Evolutionary conservation across 2,888 invertebrate genomes (phyloP).

Genomic region (Bibio marci): DNA sequence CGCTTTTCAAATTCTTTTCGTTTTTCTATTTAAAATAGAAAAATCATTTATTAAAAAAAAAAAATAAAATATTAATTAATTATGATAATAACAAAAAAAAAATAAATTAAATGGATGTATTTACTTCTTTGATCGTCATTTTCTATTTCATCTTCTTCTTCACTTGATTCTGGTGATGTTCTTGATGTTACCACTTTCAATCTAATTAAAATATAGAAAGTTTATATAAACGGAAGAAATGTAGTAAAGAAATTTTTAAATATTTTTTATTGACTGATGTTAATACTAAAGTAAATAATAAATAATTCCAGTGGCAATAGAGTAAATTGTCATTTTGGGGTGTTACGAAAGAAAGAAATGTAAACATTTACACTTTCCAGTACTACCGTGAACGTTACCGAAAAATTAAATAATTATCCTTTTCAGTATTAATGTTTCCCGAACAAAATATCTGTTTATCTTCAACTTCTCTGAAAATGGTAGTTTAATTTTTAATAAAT

Average conservation of each 20-base stretch:
- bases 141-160: slow-evolving; percentile 40
- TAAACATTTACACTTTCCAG: too few relatives aligned
- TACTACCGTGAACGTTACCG: too few relatives aligned
- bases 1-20: slow-evolving; percentile 77
- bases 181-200: slow-evolving; percentile 25
- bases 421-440: too few relatives aligned
- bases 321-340: too few relatives aligned
- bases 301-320: too few relatives aligned
- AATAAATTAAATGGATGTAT: background rate
- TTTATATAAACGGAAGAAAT: slow-evolving; percentile 3
- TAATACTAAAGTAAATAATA: background rate
- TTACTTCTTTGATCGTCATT: slow-evolving; percentile 43
- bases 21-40: slow-evolving; percentile 32
- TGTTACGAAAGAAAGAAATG: too few relatives aligned
- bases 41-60: slow-evolving; percentile 3
- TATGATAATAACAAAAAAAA: slow-evolving; percentile 1
- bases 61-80: background rate
- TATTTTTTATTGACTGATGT: background rate
- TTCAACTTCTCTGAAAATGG: too few relatives aligned
- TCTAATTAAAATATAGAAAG: slow-evolving; percentile 13
- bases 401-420: too few relatives aligned
- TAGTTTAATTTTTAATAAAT: too few relatives aligned
- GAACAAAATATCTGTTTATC: too few relatives aligned
- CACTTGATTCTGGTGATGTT: slow-evolving; percentile 32
- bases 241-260: background rate